phyloP scores from a whole-genome alignment of 2,797 vertebrate species.

The Crypturellus tataupa region DNA sequence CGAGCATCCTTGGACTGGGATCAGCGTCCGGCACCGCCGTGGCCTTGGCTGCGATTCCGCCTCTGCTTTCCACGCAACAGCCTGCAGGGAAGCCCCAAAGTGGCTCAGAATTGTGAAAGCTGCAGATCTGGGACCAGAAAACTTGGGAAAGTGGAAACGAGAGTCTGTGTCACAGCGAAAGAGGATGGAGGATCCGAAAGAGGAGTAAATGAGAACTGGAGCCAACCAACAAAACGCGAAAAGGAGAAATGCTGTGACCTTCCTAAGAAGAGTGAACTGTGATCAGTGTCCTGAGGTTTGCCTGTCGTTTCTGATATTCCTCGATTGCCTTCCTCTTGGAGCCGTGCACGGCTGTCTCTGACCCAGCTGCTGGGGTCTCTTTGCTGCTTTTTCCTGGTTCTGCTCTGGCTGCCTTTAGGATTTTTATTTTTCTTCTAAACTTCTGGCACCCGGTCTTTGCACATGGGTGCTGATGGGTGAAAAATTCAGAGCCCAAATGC shows the following conservation, averaged over 20 bases:
- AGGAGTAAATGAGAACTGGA: neutral
- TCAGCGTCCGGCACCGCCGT: neutral
- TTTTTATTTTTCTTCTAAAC: neutral
- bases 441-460: neutral
- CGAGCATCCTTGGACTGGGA: slow-evolving; percentile 17
- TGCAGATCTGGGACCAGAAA: neutral
- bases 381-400: neutral
- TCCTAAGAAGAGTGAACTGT: neutral
- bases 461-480: neutral
- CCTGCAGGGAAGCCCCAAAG: neutral
- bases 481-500: neutral
- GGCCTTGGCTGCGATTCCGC: neutral
- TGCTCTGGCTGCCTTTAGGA: neutral
- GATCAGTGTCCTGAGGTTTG: neutral
- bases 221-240: neutral
- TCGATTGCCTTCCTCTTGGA: neutral
- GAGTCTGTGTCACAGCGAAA: neutral
- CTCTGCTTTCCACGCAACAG: neutral
- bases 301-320: neutral
- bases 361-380: neutral
- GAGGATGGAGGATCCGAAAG: neutral
- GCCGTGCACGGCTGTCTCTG: neutral
- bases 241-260: neutral
- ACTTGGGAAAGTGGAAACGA: neutral
- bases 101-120: too few relatives aligned